Percentiles rank a stretch among this genome's conserved stretches.
Conservation (phyloP, 1,140 invertebrate genomes). For the Zaprionus taronus region DNA sequence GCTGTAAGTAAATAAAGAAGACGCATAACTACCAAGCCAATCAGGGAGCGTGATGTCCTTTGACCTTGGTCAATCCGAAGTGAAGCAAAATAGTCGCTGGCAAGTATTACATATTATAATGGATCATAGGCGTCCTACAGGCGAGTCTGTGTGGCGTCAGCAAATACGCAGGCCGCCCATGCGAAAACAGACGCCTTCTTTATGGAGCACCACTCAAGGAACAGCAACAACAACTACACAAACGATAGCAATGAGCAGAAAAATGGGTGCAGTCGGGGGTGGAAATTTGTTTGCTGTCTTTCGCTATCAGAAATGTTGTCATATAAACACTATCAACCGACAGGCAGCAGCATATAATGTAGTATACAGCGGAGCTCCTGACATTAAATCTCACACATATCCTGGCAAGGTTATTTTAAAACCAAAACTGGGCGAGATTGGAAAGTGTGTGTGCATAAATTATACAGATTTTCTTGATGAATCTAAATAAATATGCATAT, state of each 20-base stretch:
- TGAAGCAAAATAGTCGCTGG: neutral
- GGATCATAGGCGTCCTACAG: constrained; percentile 52
- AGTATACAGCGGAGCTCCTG: constrained; percentile 9
- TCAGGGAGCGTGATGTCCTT: neutral
- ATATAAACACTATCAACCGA: constrained; percentile 12
- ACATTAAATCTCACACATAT: constrained; percentile 21
- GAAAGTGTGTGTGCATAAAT: neutral
- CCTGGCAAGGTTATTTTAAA: neutral
- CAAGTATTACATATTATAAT: constrained; percentile 4
- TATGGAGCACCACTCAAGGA: neutral
- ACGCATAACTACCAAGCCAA: neutral
- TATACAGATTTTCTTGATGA: neutral
- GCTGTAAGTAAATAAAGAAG: constrained; percentile 38
- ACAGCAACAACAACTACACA: neutral
- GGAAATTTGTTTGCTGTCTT: constrained; percentile 11
- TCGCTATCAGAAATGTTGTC: constrained; percentile 21
- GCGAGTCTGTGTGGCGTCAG: constrained; percentile 64
- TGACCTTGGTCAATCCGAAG: constrained; percentile 41
- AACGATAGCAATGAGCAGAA: neutral
- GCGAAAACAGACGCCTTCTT: constrained; percentile 12
- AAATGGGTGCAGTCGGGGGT: neutral
- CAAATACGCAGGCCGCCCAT: constrained; percentile 13
- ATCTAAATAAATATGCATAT: neutral
- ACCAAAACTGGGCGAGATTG: neutral
- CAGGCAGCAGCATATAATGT: neutral